Base-by-base conservation (phyloP, 2,797 vertebrate species). In the Fratercula arctica region DNA sequence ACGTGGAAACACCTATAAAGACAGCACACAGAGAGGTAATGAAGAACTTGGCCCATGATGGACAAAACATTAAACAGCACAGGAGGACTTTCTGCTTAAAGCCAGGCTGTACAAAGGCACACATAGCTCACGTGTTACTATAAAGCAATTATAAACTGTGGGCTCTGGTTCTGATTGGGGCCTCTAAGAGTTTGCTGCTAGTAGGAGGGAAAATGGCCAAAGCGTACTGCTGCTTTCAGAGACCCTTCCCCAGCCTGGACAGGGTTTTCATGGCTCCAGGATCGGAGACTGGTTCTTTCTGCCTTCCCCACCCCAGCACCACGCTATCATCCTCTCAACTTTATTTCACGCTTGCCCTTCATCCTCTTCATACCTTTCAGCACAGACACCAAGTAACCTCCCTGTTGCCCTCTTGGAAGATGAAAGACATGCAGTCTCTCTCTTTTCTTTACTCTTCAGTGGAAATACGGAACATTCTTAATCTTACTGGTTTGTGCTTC, bases 231-330 rank as follows among this genome's bases (percentile, higher is more conserved):
- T 78, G 37, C 33, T 18, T 46, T 60, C 43, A 68, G 33, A 67
- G 12, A 25, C 7, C 13, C 19, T 56, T 56, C 48, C 46, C 64
- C 69, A 91, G 11, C 16, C 18, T 18, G 26, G 68, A 37, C 0
- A 0, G 6, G 14, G 7, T 1, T 45, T 63, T 54, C 3, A 1
- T 41, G 15, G 14, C 13, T 72, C 13, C 26, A 35, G 8, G 16
- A 21, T 25, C 14, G 14, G 3, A 69, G n/a, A 10, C 16, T 54
- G 14, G 11, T 15, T 48, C 45, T 59, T 57, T 69, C 59, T 78
- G 54, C 23, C 41, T 90, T 79, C 19, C 45, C 25, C 39, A 48
- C 4, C 8, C 21, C 81, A 90, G 4, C 14, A 73, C 11, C 57
- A 60, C 19, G 14, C 8, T 39, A 21, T 24, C 28, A 48, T 60